Evolutionary conservation across 2,113 vertebrate species (phyloP), one percentile per base, ranked within the genome.

Genomic region (Nannospalax galili): DNA sequence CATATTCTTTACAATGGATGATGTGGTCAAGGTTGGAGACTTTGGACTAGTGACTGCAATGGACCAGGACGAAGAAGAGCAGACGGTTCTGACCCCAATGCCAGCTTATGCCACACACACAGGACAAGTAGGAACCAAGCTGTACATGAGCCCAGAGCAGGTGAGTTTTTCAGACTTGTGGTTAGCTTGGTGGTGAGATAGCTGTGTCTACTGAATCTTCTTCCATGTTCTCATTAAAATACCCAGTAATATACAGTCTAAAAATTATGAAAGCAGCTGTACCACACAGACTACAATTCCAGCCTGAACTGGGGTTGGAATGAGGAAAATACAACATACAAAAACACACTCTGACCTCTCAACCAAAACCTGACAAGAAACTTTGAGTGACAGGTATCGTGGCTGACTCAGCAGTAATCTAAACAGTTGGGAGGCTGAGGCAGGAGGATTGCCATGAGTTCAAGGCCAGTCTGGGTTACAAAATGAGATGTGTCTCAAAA

Each of bases 81-180:
- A 98, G 6, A 98, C 97, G 0, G 98, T 98, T 58, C 98, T 99
- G 93, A 99, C 99, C 2, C 99, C 99, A 4, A 99, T 99, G 98
- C 99, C 99, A 15, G 98, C 98, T 32, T 99, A 99, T 17, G 99
- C 99, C 91, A 98, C 99, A 2, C 99, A 99, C 98, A 99, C 99
- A 1, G 99, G 99, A 81, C 99, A 99, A 98, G 99, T 99, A 40
- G 99, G 99, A 96, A 99, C 99, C 95, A 99, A 99, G 95, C 99
- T 99, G 19, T 99, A 99, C 98, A 99, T 99, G 99, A 99, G 99
- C 97, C 99, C 99, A 0, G 99, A 99, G 97, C 99, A 99, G 99
- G 99, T 99, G 95, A 97, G 98, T 20, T 1, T 26, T 45, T 69
- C 37, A 64, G 60, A 35, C 84, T 74, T 84, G 52, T 3, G 60